phyloP scores from a whole-genome alignment of 92 coral and sea anemone species.

The Actinernus sp. region DNA sequence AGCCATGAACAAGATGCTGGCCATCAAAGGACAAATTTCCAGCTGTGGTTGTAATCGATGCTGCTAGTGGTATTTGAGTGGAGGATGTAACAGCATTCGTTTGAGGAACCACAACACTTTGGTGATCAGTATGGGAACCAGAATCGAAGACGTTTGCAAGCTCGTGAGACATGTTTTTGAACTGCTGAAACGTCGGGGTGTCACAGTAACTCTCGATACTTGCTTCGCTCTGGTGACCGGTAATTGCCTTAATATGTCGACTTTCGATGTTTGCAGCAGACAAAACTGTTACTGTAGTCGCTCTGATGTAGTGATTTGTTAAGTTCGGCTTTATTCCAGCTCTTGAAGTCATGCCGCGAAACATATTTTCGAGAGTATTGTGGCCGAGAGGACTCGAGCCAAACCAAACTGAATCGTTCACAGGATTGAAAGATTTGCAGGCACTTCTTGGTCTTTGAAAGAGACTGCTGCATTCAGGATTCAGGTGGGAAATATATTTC shows the following conservation, averaged over 20 bases:
- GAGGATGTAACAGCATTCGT: too few species aligned
- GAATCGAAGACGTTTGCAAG: too few species aligned
- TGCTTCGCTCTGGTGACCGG: constrained; percentile 54
- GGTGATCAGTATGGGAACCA: too few species aligned
- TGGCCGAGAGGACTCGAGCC: constrained; percentile 46
- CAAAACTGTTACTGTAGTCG: constrained; percentile 45
- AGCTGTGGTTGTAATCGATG: not conserved
- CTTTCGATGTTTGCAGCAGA: constrained; percentile 48
- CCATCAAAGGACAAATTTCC: not conserved
- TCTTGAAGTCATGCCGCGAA: constrained; percentile 47
- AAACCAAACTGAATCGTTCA: not conserved
- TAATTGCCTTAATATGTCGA: constrained; percentile 46
- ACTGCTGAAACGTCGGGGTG: constrained; percentile 48
- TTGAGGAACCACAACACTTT: too few species aligned
- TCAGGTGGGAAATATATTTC: constrained; percentile 36
- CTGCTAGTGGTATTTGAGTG: constrained; percentile 1
- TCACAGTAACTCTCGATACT: constrained; percentile 53
- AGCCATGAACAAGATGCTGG: constrained; percentile 37
- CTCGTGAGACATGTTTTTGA: too few species aligned
- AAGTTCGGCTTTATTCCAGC: constrained; percentile 38
- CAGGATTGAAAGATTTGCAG: constrained; percentile 50
- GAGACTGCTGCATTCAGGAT: constrained; percentile 21
- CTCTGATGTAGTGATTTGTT: constrained; percentile 55
- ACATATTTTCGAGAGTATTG: constrained; percentile 41
- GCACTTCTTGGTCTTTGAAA: constrained; percentile 43